A percentile compares a stretch with the other conserved stretches of the same genome.
phyloP scores from a whole-genome alignment of 2,113 vertebrate species.

The Sporophila hypoxantha region DNA sequence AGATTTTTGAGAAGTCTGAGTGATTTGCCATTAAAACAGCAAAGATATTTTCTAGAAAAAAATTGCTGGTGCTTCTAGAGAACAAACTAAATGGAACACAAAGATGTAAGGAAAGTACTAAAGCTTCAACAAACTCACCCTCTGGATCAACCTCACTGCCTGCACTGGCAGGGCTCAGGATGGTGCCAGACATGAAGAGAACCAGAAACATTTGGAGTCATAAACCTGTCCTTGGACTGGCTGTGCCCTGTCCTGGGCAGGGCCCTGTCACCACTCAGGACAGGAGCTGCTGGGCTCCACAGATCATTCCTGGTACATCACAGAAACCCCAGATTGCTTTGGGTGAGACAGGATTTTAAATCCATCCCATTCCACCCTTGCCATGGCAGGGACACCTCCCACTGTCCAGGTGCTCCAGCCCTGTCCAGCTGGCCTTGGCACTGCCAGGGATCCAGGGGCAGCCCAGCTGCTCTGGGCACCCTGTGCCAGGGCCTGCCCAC shows the following conservation, averaged over 20 bases:
- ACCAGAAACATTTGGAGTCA: not conserved
- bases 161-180: not conserved
- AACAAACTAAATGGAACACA: not conserved
- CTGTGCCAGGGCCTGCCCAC: not conserved
- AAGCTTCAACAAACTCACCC: not conserved
- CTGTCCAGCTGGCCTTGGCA: not conserved
- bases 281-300: not conserved
- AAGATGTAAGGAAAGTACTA: not conserved
- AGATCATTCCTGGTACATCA: not conserved
- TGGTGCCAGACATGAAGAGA: not conserved
- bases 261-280: not conserved
- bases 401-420: not conserved
- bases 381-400: not conserved
- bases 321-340: not conserved
- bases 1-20: not conserved
- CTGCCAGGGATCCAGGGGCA: not conserved
- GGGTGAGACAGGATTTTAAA: not conserved
- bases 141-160: not conserved
- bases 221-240: not conserved
- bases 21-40: not conserved
- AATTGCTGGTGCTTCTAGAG: not conserved
- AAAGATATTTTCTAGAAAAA: not conserved
- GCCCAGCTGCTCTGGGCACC: not conserved
- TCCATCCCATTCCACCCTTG: rapidly evolving
- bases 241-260: not conserved